These are phyloP conservation scores for Notodonta dromedarius DNA, from an alignment of 2,888 invertebrate species.

Conservation along the genomic window DNA sequence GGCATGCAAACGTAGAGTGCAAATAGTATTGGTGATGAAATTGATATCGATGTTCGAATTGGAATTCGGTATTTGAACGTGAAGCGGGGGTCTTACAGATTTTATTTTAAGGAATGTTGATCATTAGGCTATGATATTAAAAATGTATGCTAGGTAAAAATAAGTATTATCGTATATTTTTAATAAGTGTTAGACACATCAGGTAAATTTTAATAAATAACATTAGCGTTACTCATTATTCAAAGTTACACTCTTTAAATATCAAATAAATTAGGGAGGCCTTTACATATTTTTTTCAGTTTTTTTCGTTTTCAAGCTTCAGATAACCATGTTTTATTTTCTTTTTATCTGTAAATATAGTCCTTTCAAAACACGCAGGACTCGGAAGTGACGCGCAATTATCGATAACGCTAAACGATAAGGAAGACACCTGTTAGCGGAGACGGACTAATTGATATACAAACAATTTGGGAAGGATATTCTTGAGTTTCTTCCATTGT, in stretches of 20 bases:
- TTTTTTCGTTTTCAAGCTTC: background rate
- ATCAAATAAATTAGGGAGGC: no score
- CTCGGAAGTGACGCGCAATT: slow-evolving; percentile 30
- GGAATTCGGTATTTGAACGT: slow-evolving; percentile 1
- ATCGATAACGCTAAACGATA: slow-evolving; percentile 24
- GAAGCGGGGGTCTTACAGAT: background rate
- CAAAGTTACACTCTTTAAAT: no score
- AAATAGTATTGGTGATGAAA: slow-evolving; percentile 16
- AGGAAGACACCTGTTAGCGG: slow-evolving; percentile 28
- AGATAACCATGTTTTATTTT: background rate
- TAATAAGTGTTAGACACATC: no score
- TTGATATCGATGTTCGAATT: slow-evolving; percentile 24
- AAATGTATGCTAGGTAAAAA: no score
- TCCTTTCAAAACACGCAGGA: slow-evolving; percentile 9
- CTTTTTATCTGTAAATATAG: background rate
- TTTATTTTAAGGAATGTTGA: background rate
- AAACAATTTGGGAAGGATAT: slow-evolving; percentile 16
- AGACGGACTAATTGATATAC: slow-evolving; percentile 22
- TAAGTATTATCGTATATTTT: no score
- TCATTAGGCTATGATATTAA: no score
- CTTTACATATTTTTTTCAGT: no score
- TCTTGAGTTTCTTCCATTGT: slow-evolving; percentile 5
- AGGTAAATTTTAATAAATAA: no score
- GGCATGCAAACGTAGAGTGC: slow-evolving; percentile 18
- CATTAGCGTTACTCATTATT: no score